Conservation (phyloP, 2,113 vertebrate genomes). For the Mixornis gularis region DNA sequence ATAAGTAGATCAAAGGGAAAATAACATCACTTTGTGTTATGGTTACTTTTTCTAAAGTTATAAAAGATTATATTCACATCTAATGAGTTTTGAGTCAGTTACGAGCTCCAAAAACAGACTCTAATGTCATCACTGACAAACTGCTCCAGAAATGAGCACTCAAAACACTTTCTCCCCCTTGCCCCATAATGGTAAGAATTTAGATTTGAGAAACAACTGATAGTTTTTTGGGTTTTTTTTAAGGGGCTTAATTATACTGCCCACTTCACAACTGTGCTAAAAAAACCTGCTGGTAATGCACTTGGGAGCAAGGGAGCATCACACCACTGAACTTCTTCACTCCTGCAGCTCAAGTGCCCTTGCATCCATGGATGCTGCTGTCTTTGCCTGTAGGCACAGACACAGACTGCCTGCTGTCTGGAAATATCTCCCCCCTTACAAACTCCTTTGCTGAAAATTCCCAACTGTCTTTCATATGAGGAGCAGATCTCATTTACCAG, state of each 20-base stretch:
- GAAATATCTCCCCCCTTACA: neutral
- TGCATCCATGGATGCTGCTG: neutral
- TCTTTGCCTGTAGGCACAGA: conserved; percentile 40
- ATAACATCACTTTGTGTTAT: neutral
- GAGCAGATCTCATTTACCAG: conserved; percentile 41
- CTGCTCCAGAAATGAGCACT: neutral
- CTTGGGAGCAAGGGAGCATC: neutral
- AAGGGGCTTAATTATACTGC: neutral
- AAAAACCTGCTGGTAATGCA: neutral
- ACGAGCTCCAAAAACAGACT: neutral
- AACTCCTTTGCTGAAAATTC: conserved; percentile 26
- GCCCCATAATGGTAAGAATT: neutral
- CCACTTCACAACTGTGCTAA: neutral
- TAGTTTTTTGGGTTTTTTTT: neutral
- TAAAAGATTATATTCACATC: neutral
- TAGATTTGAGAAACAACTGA: neutral
- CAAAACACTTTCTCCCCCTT: neutral
- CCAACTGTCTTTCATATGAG: neutral
- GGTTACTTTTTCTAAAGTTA: neutral
- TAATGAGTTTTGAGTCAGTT: neutral
- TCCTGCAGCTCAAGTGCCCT: neutral
- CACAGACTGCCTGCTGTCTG: conserved; percentile 38
- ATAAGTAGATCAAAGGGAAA: neutral
- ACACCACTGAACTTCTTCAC: neutral
- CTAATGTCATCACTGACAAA: neutral